Evolutionary conservation across 2,888 invertebrate genomes (phyloP).

Genomic region (Horisme vitalbata): DNA sequence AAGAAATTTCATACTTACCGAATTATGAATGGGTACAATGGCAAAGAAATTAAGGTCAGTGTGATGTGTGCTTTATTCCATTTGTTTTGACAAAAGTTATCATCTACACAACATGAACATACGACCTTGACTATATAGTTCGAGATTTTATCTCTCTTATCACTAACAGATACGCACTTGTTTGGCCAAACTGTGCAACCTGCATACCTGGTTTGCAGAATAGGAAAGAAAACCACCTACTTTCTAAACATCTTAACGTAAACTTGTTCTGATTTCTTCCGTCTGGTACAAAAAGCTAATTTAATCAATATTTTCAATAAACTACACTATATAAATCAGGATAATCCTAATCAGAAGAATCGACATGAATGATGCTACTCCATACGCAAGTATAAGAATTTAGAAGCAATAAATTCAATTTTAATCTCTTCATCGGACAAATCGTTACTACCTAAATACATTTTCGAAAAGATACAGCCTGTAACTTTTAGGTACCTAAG

Average conservation of each 20-base stretch:
- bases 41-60: background rate
- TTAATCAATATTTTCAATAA: slow-evolving; percentile 3
- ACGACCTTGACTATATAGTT: slow-evolving; percentile 19
- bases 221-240: slow-evolving; percentile 41
- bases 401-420: too few relatives aligned
- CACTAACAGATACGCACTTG: slow-evolving; percentile 22
- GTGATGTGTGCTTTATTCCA: background rate
- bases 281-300: slow-evolving; percentile 25
- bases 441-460: too few relatives aligned
- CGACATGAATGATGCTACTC: too few relatives aligned
- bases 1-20: background rate
- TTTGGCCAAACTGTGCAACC: slow-evolving; percentile 22
- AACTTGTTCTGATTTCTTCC: slow-evolving; percentile 49
- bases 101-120: slow-evolving; percentile 1
- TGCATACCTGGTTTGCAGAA: slow-evolving; percentile 30
- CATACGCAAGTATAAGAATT: too few relatives aligned
- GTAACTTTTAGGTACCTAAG: too few relatives aligned
- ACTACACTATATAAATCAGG: slow-evolving; percentile 1
- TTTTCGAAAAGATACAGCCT: too few relatives aligned
- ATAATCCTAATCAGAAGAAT: too few relatives aligned
- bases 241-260: slow-evolving; percentile 45
- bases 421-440: too few relatives aligned
- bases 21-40: background rate
- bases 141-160: slow-evolving; percentile 32
- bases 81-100: background rate